Evolutionary conservation across 2,888 invertebrate genomes (phyloP), one percentile per base, ranked within the genome.

Genomic region (Malacosoma neustria): DNA sequence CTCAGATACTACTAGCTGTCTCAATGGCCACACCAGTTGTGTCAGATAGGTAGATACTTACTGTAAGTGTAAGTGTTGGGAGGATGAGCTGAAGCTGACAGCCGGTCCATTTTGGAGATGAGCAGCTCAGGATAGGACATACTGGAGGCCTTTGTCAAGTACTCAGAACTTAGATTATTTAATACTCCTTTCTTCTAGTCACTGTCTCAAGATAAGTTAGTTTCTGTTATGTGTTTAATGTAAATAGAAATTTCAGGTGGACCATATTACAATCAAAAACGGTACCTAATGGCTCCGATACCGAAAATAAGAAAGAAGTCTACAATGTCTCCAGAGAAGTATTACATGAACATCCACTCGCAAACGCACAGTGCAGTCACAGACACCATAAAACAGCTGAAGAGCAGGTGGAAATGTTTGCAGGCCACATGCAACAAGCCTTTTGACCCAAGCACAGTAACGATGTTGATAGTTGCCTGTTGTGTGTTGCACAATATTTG

Each of bases 251-350:
- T 65, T 62, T 1, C 64, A 82, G 82, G 77, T 3, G 72, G 82
- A 6, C 63, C 76, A 1, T 65, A 77, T 36, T 82, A 82, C 56
- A 61, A 67, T 0, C 80, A 76, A 42, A 79, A 68, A 43, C 61
- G 63, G 0, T 79, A 79, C 61, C 48, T 82, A 33, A 82, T 82
- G 82, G 67, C 71, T 0, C 82, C 82, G 5, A 72, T 81, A 13
- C 74, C 77, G 3, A 82, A 79, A 49, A 71, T 82, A 40, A 72
- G 80, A 0, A 82, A 82, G 43, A 82, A 82, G 45, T 69, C 80
- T 0, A 79, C 82, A 0, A 63, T 73, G 1, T 79, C 82, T 3
- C 82, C 82, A 0, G 82, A 81, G 34, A 82, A 82, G 30, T 68
- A 82, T 44, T 82, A 79, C 57, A 58, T 72, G 0, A 72, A 53